These are phyloP conservation scores for Ophion slaviceki DNA, from an alignment of 2,888 invertebrate genomes.

Conservation along the genomic window DNA sequence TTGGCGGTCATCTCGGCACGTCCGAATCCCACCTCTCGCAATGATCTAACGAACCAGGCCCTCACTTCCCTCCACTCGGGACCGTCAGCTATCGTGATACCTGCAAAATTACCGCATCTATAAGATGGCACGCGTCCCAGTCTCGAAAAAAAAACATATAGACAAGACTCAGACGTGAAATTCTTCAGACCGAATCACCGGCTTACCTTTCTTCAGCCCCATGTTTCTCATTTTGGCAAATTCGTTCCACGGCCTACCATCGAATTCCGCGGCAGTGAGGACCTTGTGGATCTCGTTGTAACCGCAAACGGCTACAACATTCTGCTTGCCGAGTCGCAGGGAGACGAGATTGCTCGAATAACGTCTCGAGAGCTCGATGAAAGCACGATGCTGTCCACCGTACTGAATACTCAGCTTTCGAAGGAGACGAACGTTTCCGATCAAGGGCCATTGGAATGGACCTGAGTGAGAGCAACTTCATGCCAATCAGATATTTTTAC, in stretches of 20 bases:
- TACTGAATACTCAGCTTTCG: conserved; percentile 68
- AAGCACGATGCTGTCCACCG: conserved; percentile 77
- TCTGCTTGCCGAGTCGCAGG: conserved; percentile 71
- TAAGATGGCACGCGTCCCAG: too few species aligned
- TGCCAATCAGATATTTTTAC: too few species aligned
- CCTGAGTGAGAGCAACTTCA: conserved; percentile 69
- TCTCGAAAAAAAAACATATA: not conserved
- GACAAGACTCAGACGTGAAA: not conserved
- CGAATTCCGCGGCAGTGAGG: conserved; percentile 86
- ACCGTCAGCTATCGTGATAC: conserved; percentile 87
- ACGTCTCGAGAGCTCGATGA: conserved; percentile 73
- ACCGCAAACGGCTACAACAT: conserved; percentile 84
- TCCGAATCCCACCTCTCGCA: conserved; percentile 86
- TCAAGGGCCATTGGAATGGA: conserved; percentile 79
- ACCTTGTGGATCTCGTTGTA: conserved; percentile 85
- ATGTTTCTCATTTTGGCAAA: conserved; percentile 87
- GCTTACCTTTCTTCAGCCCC: conserved; percentile 85
- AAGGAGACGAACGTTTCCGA: conserved; percentile 75
- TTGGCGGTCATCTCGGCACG: conserved; percentile 85
- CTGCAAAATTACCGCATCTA: conserved; percentile 76
- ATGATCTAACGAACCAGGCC: conserved; percentile 85
- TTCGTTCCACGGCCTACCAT: conserved; percentile 88
- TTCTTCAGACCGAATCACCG: too few species aligned
- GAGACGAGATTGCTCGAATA: conserved; percentile 76
- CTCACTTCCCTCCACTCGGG: conserved; percentile 86